Base-by-base conservation (phyloP, 2,113 vertebrate species). In the Rhombomys opimus region DNA sequence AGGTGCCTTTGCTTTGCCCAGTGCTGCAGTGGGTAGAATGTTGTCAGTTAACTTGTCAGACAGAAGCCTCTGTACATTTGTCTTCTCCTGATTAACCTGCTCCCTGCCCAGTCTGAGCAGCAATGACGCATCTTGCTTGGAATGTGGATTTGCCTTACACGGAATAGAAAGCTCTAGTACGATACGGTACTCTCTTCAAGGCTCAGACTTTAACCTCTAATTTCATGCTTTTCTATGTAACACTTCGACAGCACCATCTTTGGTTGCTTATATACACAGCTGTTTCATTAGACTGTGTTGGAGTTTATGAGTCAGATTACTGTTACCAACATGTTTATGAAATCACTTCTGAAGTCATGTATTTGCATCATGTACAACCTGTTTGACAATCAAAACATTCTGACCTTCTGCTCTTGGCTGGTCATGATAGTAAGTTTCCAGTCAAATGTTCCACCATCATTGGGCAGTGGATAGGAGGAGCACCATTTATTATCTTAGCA, bases 291-390 rank as follows among this genome's bases (percentile, higher is more conserved):
- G 98, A 97, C 98, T 97, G 3, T 98, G 96, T 98, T 98, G 98
- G 98, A 99, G 98, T 96, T 98, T 99, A 98, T 99, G 99, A 99
- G 98, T 99, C 98, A 99, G 98, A 98, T 98, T 97, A 95, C 98
- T 98, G 98, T 98, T 98, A 97, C 98, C 98, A 98, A 98, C 98
- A 98, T 98, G 98, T 98, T 99, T 98, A 98, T 99, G 98, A 99
- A 99, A 98, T 99, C 98, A 99, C 98, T 98, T 98, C 98, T 99
- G 91, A 99, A 99, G 98, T 99, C 98, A 99, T 98, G 98, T 98
- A 98, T 99, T 99, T 99, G 98, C 98, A 99, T 98, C 98, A 98
- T 98, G 98, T 98, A 98, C 98, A 98, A 99, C 99, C 98, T 99
- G 98, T 98, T 98, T 99, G 98, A 98, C 98, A 99, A 98, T 98